These are phyloP conservation scores for Habroteleia sp. DNA, from an alignment of 2,888 invertebrate genomes.

Conservation along the genomic window DNA sequence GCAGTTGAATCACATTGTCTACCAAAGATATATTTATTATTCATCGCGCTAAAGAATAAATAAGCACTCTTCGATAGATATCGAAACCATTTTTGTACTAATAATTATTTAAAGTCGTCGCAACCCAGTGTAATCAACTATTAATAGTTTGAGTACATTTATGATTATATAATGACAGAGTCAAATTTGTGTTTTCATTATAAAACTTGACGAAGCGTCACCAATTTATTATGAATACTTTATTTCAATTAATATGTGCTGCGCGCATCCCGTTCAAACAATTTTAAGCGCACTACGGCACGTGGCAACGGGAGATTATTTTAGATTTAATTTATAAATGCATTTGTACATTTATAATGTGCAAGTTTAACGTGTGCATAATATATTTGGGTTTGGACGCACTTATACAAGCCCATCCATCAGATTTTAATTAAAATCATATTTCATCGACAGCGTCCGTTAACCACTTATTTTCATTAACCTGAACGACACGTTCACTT, in stretches of 20 bases:
- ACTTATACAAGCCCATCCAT: constrained; percentile 1
- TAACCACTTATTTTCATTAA: constrained; percentile 14
- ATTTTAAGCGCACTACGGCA: not conserved
- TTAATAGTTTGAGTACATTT: too few relatives aligned
- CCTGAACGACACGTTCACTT: not conserved
- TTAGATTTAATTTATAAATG: not conserved
- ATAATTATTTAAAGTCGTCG: too few relatives aligned
- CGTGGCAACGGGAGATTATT: constrained; percentile 1
- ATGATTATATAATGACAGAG: too few relatives aligned
- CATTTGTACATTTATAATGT: constrained; percentile 1
- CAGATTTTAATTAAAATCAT: constrained; percentile 15
- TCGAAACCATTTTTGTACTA: too few relatives aligned
- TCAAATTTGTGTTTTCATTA: too few relatives aligned
- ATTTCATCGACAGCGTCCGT: constrained; percentile 15
- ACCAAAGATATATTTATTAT: constrained; percentile 13
- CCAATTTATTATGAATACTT: not conserved
- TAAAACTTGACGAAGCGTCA: too few relatives aligned
- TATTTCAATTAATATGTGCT: not conserved
- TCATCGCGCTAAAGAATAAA: constrained; percentile 4
- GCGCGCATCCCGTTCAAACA: not conserved
- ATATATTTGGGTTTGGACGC: too few relatives aligned
- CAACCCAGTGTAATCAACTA: too few relatives aligned
- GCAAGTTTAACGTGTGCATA: not conserved
- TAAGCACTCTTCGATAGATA: not conserved
- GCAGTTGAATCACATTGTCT: not conserved